Evolutionary conservation across 2,113 vertebrate species (phyloP).

Genomic region (Platycercus adscitus): DNA sequence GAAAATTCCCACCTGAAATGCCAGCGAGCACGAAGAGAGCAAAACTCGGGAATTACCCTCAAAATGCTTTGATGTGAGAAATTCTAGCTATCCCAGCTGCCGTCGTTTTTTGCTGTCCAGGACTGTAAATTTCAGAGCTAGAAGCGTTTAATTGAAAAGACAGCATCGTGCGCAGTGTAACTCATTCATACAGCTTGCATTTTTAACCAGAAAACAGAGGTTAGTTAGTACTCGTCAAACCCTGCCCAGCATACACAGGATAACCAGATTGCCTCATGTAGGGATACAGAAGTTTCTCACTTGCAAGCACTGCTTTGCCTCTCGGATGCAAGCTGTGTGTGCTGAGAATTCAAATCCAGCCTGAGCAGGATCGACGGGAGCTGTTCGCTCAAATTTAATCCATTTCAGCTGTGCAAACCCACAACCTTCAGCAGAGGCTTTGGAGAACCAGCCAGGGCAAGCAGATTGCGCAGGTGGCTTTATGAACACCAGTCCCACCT

Average conservation of each 20-base stretch:
- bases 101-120: background rate
- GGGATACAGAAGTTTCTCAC: fast-evolving
- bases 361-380: fast-evolving
- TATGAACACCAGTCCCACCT: fast-evolving
- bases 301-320: fast-evolving
- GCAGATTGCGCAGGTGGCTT: background rate
- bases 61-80: background rate
- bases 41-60: background rate
- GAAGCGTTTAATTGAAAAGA: background rate
- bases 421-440: fast-evolving
- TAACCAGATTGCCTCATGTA: fast-evolving
- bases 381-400: background rate
- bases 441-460: background rate
- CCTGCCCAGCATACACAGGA: fast-evolving
- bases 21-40: background rate
- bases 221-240: fast-evolving
- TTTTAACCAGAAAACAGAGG: background rate
- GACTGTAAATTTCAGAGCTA: background rate
- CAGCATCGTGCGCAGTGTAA: fast-evolving
- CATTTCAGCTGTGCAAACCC: background rate
- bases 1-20: background rate
- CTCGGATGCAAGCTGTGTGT: fast-evolving
- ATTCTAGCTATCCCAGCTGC: background rate
- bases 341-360: background rate
- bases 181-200: fast-evolving